These are phyloP conservation scores for Lochmaea capreae DNA, from an alignment of 2,888 invertebrate genomes.

Conservation along the genomic window DNA sequence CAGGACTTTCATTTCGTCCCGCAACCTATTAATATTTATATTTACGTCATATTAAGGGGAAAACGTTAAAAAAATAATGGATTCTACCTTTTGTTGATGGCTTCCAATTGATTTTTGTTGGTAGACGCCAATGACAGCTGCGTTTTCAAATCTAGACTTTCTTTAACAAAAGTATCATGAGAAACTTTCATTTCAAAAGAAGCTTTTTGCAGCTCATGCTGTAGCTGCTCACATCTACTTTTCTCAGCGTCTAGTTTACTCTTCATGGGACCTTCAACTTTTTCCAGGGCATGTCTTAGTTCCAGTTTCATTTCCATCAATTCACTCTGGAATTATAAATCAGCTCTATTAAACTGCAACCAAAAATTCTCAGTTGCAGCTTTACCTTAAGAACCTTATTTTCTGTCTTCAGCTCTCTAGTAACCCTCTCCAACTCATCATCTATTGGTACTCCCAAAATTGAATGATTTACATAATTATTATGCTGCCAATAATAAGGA, in stretches of 20 bases:
- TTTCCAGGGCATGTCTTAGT: constrained; percentile 60
- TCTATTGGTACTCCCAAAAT: neutral
- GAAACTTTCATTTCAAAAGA: constrained; percentile 49
- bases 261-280: constrained; percentile 60
- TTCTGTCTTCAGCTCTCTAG: constrained; percentile 55
- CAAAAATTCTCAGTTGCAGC: too few relatives aligned
- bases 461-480: neutral
- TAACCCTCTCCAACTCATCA: constrained; percentile 47
- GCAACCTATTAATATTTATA: neutral
- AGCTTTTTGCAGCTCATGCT: constrained; percentile 55
- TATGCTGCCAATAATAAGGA: neutral
- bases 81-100: constrained; percentile 51
- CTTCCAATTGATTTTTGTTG: constrained; percentile 56
- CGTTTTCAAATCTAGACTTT: constrained; percentile 56
- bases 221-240: constrained; percentile 55
- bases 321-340: constrained; percentile 49
- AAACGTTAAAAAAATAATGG: too few relatives aligned
- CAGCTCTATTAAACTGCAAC: neutral
- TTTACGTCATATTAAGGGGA: neutral
- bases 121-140: constrained; percentile 57
- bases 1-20: constrained; percentile 53
- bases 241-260: constrained; percentile 53
- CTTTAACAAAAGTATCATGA: constrained; percentile 52
- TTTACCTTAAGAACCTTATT: constrained; percentile 53
- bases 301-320: constrained; percentile 60